Evolutionary conservation across 1,140 invertebrate species (phyloP).

Genomic region (Eubasilissa regina): DNA sequence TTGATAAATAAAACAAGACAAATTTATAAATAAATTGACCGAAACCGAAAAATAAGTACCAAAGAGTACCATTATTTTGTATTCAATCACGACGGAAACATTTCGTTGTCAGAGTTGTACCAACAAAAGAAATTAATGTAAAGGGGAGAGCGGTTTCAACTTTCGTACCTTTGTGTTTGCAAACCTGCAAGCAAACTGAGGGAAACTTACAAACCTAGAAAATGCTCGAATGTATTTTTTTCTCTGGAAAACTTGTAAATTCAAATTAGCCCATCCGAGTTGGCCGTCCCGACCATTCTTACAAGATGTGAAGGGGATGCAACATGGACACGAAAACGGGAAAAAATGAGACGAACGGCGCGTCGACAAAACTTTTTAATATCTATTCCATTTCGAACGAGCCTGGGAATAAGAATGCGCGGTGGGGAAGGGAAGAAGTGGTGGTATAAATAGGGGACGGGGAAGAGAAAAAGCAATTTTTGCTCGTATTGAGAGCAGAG

Average conservation of each 20-base stretch:
- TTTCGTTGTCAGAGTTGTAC: not conserved
- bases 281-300: constrained; percentile 47
- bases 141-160: constrained; percentile 45
- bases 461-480: constrained; percentile 54
- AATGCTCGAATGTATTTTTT: constrained; percentile 56
- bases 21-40: too few species aligned
- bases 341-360: constrained; percentile 35
- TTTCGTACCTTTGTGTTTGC: constrained; percentile 49
- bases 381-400: constrained; percentile 60
- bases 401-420: constrained; percentile 57
- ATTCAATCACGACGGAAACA: not conserved
- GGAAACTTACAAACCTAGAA: constrained; percentile 56
- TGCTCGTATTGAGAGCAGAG: constrained; percentile 48
- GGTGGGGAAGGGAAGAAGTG: constrained; percentile 15
- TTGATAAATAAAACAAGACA: too few species aligned
- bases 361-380: constrained; percentile 59
- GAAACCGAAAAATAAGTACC: too few species aligned
- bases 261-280: constrained; percentile 60
- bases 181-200: constrained; percentile 53
- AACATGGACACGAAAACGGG: constrained; percentile 21
- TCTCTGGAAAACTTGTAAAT: constrained; percentile 59
- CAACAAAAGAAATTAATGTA: constrained; percentile 57
- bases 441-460: constrained; percentile 36
- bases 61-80: too few species aligned
- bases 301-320: constrained; percentile 14